Conservation (phyloP, 2,797 vertebrate species). For the Otolemur crassicaudatus region DNA sequence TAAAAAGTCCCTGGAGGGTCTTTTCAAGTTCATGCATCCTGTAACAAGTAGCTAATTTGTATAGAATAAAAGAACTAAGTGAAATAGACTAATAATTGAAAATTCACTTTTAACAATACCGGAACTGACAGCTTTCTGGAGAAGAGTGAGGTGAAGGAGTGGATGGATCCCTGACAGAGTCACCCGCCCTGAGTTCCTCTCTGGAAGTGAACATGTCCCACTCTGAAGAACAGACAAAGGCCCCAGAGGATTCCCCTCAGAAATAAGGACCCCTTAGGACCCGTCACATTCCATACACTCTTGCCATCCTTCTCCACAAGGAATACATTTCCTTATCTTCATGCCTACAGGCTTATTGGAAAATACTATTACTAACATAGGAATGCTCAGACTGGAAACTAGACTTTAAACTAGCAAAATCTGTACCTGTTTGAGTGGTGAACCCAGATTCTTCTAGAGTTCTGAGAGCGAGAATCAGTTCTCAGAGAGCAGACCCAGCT, state of each 20-base stretch:
- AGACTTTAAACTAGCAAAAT: not conserved
- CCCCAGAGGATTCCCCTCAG: not conserved
- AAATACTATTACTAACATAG: constrained; percentile 47
- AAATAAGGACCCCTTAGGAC: not conserved
- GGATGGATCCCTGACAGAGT: not conserved
- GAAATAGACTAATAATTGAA: not conserved
- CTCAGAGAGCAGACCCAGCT: not conserved
- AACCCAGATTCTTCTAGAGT: not conserved
- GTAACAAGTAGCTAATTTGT: not conserved
- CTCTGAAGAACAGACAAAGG: not conserved
- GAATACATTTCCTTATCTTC: not conserved
- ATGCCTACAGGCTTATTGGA: not conserved
- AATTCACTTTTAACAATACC: not conserved
- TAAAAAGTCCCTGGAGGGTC: not conserved
- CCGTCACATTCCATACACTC: not conserved
- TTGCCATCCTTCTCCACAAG: not conserved
- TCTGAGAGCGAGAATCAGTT: not conserved
- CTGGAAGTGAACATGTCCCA: not conserved
- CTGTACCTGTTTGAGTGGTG: not conserved
- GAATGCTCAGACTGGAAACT: not conserved
- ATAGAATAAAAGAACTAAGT: not conserved
- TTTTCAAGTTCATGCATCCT: not conserved
- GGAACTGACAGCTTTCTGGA: not conserved
- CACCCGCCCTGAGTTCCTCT: not conserved
- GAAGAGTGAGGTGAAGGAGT: not conserved